Base-by-base conservation (phyloP, 1,140 invertebrate genomes). In the Potamilus streckersoni region DNA sequence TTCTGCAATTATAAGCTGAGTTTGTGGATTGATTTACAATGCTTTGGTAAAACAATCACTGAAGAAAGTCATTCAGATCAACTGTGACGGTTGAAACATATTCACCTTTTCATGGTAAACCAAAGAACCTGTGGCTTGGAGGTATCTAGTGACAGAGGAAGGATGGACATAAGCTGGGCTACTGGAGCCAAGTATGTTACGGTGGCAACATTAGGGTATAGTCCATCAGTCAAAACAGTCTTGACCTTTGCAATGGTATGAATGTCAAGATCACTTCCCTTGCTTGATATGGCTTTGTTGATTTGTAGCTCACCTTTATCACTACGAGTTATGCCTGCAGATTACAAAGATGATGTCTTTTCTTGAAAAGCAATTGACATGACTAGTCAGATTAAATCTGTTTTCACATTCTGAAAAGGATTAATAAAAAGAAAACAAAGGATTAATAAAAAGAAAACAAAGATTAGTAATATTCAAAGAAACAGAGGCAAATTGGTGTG, bases 61-160 rank as follows among this genome's bases (percentile, higher is more conserved):
- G 31, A 20, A 67, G 17, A 19, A 27, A 1, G 8, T 20, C n/a
- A 12, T 11, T 14, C 17, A 27, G 2, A 27, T 27, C 6, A 19
- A 20, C 5, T 27, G 19, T 67, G 31, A 57, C 12, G 8, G 68
- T n/a, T 69, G 57, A 69, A 15, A 17, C 3, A 3, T 73, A 72
- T 69, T 20, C 57, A 88, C 88, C 84, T 89, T 89, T 79, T 89
- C 86, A 66, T 85, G 84, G 66, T 83, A 89, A 5, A 85, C 74
- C 59, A 89, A 73, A 84, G 84, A 88, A 16, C 84, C 85, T 75
- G 80, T 82, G 11, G 81, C 73, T 31, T 80, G 77, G 13, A 89
- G 76, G 31, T 71, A 79, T 67, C 86, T 83, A 71, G 88, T 89
- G 31, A 89, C 83, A 20, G 88, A 89, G 17, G 82, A 83, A 6